phyloP scores from a whole-genome alignment of 2,888 invertebrate genomes.

The Drosophila ustulata region DNA sequence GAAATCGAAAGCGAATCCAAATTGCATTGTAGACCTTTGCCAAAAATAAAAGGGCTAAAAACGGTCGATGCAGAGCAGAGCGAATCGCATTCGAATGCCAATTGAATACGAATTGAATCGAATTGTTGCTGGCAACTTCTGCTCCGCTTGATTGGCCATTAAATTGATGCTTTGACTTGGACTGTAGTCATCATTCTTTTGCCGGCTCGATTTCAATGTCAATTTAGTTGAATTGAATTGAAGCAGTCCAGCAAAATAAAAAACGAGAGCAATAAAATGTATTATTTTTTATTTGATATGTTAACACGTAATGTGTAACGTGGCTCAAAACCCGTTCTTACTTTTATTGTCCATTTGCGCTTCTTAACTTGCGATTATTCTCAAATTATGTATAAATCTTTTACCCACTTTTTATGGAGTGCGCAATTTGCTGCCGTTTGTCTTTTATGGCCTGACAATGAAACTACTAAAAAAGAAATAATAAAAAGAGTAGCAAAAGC shows the following conservation, averaged over 20 bases:
- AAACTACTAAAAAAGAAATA: constrained; percentile 50
- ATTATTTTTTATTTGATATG: constrained; percentile 6
- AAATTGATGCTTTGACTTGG: constrained; percentile 38
- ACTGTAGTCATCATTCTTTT: constrained; percentile 29
- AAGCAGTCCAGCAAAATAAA: constrained; percentile 12
- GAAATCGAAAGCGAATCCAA: constrained; percentile 58
- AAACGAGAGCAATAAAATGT: constrained; percentile 52
- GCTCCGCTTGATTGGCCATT: constrained; percentile 41
- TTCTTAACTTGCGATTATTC: constrained; percentile 66
- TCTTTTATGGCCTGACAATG: constrained; percentile 69
- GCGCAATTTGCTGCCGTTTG: constrained; percentile 60
- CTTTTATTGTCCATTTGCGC: constrained; percentile 76
- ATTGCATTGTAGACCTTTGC: constrained; percentile 36
- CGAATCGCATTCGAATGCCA: constrained; percentile 14
- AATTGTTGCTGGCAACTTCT: constrained; percentile 12
- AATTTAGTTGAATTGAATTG: constrained; percentile 60
- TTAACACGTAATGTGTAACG: constrained; percentile 18
- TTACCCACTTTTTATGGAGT: constrained; percentile 62
- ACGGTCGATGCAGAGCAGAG: constrained; percentile 15
- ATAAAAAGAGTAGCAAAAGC: constrained; percentile 18
- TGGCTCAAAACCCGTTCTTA: constrained; percentile 74
- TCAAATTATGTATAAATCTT: constrained; percentile 59
- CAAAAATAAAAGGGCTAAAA: constrained; percentile 26
- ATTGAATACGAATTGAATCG: constrained; percentile 14
- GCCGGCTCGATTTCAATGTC: constrained; percentile 65